Evolutionary conservation across 1,140 invertebrate genomes (phyloP), one percentile per base, ranked within the genome.

Genomic region (Eciton burchellii): DNA sequence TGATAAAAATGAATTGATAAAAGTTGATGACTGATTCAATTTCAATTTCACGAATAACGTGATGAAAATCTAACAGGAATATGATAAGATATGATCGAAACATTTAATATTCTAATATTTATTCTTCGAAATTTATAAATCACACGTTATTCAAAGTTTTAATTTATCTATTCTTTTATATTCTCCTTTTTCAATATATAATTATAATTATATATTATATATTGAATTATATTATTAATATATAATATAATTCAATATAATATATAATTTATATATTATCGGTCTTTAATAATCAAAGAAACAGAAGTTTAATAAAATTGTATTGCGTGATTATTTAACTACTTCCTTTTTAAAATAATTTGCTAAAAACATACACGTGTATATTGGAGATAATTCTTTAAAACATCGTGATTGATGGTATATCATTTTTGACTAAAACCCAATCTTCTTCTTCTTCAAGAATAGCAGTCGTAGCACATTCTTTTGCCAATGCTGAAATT

Each of bases 391-490:
- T 49, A 54, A 21, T 21, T 74, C 76, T n/a, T 63, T 82, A 87
- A 68, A 70, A 56, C 43, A 82, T 83, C 16, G 24, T 49, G 70
- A 83, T 29, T 6, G 71, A 66, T 56, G 73, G 65, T 68, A 79
- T 84, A 29, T 84, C 79, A 52, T 84, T 77, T 26, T 89, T 79
- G 16, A 91, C 88, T 41, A 94, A 83, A 43, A 93, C 92, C 93
- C 93, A 94, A 84, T 91, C 93, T 66, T 92, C 92, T 12, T 93
- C 93, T 19, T 74, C 72, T 29, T 93, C 91, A 29, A 81, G 62
- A 57, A 88, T 89, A 19, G 88, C 81, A 1, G 91, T 90, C 16
- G 90, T 84, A 9, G 93, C 89, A 47, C 91, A 91, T 71, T 92
- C 90, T 83, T 91, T 91, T 41, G 92, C 91, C 16, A 93, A 77